Conservation (phyloP, 2,113 vertebrate species). For the Scortum barcoo region DNA sequence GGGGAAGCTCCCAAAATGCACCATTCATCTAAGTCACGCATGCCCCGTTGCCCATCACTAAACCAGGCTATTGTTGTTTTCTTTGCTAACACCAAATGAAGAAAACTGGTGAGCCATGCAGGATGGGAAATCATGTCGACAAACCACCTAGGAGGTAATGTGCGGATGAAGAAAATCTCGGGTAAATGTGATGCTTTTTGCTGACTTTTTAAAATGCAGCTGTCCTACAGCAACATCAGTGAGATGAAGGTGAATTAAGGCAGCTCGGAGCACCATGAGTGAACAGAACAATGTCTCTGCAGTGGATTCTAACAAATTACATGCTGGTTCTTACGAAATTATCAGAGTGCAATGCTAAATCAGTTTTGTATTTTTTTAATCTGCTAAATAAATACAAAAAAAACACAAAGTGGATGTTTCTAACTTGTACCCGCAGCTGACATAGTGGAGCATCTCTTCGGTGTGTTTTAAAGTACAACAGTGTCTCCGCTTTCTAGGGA, state of each 20-base stretch:
- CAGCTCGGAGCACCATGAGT: not conserved
- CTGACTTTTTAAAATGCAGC: too few species aligned
- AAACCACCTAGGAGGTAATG: not conserved
- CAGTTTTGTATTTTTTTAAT: not conserved
- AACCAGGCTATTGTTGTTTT: not conserved
- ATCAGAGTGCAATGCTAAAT: not conserved
- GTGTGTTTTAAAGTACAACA: not conserved
- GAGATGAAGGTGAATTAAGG: not conserved
- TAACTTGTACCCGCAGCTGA: not conserved
- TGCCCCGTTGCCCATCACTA: not conserved
- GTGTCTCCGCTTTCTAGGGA: conserved; percentile 15
- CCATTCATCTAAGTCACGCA: not conserved
- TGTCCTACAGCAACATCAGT: too few species aligned
- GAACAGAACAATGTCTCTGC: too few species aligned
- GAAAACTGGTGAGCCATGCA: not conserved
- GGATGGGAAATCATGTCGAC: not conserved
- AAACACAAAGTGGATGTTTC: not conserved
- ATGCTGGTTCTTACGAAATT: not conserved
- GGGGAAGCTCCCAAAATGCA: not conserved
- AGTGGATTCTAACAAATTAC: not conserved
- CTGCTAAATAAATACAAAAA: too few species aligned
- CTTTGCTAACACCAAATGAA: not conserved
- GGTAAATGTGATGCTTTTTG: not conserved
- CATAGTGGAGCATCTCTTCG: not conserved
- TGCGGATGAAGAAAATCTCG: not conserved